phyloP scores from a whole-genome alignment of 1,140 invertebrate genomes.

The Nephotettix cincticeps region DNA sequence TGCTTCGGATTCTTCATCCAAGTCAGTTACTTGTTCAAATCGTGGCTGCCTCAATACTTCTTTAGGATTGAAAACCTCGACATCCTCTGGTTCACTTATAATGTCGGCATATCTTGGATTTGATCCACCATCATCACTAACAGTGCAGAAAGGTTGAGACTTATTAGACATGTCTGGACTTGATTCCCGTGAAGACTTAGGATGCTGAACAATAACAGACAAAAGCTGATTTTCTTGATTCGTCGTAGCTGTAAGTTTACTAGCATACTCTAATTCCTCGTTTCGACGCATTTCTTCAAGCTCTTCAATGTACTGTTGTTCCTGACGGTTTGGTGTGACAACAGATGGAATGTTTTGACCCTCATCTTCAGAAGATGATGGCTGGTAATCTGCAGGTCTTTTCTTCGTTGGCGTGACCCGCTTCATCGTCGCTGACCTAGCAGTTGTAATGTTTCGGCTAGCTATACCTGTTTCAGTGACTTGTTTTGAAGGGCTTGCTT shows the following conservation, averaged over 20 bases:
- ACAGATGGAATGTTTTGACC: conserved; percentile 22
- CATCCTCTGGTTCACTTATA: conserved; percentile 69
- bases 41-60: conserved; percentile 42
- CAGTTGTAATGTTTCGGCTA: conserved; percentile 24
- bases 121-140: conserved; percentile 53
- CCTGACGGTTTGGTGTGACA: neutral
- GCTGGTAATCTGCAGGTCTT: conserved; percentile 12
- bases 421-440: conserved; percentile 22
- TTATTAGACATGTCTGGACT: conserved; percentile 50
- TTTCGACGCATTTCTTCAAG: conserved; percentile 33
- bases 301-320: conserved; percentile 31
- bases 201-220: conserved; percentile 62
- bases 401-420: conserved; percentile 6
- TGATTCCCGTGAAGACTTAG: conserved; percentile 68
- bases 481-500: conserved; percentile 2
- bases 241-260: conserved; percentile 36
- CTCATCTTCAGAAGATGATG: conserved; percentile 36
- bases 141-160: conserved; percentile 43
- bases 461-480: conserved; percentile 20
- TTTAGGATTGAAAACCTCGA: conserved; percentile 40
- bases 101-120: conserved; percentile 65
- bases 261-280: conserved; percentile 35
- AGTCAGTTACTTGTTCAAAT: conserved; percentile 47
- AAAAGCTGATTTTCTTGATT: conserved; percentile 45
- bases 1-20: conserved; percentile 42